Evolutionary conservation across 2,888 invertebrate species (phyloP).

Genomic region (Rosalia funebris): DNA sequence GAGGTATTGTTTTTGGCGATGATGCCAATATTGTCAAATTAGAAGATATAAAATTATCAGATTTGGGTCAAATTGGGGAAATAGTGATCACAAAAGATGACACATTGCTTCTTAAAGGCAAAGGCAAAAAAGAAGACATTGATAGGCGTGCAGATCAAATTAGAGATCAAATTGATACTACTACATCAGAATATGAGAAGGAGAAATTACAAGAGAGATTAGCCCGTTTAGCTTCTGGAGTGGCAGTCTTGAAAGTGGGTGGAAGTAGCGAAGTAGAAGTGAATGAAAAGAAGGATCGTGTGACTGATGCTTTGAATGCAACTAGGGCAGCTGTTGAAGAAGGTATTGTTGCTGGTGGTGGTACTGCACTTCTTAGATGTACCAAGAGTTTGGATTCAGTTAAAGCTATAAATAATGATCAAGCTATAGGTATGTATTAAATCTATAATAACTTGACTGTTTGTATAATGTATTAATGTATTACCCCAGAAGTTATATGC

Average conservation of each 20-base stretch:
- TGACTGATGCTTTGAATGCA: slow-evolving; percentile 66
- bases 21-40: slow-evolving; percentile 64
- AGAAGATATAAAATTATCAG: slow-evolving; percentile 62
- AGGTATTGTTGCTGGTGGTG: slow-evolving; percentile 67
- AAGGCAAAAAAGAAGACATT: slow-evolving; percentile 62
- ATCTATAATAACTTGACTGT: too few relatives aligned
- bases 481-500: too few relatives aligned
- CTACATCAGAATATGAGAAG: slow-evolving; percentile 66
- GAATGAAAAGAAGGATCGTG: slow-evolving; percentile 66
- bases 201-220: slow-evolving; percentile 66
- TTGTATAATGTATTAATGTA: too few relatives aligned
- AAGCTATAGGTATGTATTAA: slow-evolving; percentile 58
- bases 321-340: slow-evolving; percentile 67
- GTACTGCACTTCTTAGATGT: slow-evolving; percentile 64
- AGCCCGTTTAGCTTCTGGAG: slow-evolving; percentile 65
- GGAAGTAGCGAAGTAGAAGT: slow-evolving; percentile 66
- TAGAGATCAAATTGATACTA: slow-evolving; percentile 62
- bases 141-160: slow-evolving; percentile 62
- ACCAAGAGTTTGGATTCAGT: slow-evolving; percentile 57
- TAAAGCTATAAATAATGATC: slow-evolving; percentile 61
- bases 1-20: slow-evolving; percentile 64
- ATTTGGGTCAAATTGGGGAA: slow-evolving; percentile 65
- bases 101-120: slow-evolving; percentile 63
- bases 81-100: slow-evolving; percentile 66
- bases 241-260: slow-evolving; percentile 66